Conservation (phyloP, 1,140 invertebrate species). For the Sycophaga agraensis region DNA sequence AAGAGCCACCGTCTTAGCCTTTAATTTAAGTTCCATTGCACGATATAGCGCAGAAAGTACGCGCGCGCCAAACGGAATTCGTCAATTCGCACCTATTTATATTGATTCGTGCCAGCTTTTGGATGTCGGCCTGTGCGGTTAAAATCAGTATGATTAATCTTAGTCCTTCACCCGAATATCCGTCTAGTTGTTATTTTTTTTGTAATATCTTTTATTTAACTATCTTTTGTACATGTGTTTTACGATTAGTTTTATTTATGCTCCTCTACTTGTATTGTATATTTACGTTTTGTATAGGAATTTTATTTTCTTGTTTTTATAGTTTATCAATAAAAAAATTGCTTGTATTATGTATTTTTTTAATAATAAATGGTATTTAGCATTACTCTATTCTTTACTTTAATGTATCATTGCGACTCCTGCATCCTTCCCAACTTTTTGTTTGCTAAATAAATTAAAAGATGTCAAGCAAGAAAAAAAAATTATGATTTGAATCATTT, state of each 20-base stretch:
- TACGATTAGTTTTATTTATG: slow-evolving; percentile 17
- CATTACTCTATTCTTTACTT: neutral
- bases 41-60: too few relatives aligned
- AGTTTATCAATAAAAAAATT: slow-evolving; percentile 9
- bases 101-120: neutral
- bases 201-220: slow-evolving; percentile 2
- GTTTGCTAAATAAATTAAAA: too few relatives aligned
- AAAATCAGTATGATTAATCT: slow-evolving; percentile 8
- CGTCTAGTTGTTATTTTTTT: slow-evolving; percentile 7
- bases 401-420: too few relatives aligned
- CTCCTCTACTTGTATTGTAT: slow-evolving; percentile 25
- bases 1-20: neutral
- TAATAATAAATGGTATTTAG: neutral
- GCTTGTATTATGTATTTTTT: slow-evolving; percentile 3
- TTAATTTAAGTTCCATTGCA: slow-evolving; percentile 7
- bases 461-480: too few relatives aligned
- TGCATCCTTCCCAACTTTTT: too few relatives aligned
- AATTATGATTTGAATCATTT: too few relatives aligned
- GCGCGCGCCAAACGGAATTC: too few relatives aligned
- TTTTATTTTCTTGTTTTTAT: slow-evolving; percentile 13
- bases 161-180: neutral
- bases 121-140: neutral
- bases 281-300: neutral
- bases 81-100: neutral
- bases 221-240: slow-evolving; percentile 23